A percentile compares a stretch with the other conserved stretches of the same genome.
These are phyloP conservation scores for Eucera pruinosa DNA, from an alignment of 2,888 invertebrate species.

Conservation along the genomic window DNA sequence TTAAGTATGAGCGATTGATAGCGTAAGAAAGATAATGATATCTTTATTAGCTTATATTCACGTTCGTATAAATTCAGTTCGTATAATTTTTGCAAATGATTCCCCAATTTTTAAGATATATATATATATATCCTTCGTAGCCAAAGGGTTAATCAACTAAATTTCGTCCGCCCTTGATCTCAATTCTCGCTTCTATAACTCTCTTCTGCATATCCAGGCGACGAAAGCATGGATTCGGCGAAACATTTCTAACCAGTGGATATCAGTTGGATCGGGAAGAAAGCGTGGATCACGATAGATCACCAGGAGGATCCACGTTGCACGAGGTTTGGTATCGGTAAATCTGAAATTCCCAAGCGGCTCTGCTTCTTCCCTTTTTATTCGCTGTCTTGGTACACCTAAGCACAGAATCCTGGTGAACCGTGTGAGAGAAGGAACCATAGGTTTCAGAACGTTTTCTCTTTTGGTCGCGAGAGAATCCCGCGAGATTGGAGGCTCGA, in stretches of 20 bases:
- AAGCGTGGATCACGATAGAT: constrained; percentile 47
- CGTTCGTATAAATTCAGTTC: too few species aligned
- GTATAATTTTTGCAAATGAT: too few species aligned
- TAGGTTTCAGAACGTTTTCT: constrained; percentile 21
- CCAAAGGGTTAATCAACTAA: too few species aligned
- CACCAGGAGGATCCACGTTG: constrained; percentile 31
- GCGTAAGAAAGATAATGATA: too few species aligned
- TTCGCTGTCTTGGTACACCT: constrained; percentile 11
- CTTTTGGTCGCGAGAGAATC: constrained; percentile 27
- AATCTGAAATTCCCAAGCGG: constrained; percentile 44
- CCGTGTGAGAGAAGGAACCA: constrained; percentile 43
- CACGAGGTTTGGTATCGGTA: constrained; percentile 41
- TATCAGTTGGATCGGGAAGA: constrained; percentile 27
- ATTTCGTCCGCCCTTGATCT: not conserved
- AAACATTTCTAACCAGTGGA: constrained; percentile 7
- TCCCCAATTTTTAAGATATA: too few species aligned
- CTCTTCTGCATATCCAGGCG: not conserved
- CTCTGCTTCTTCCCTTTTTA: constrained; percentile 22
- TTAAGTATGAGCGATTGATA: too few species aligned
- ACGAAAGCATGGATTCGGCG: constrained; percentile 20
- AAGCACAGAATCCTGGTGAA: constrained; percentile 36
- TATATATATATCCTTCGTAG: too few species aligned
- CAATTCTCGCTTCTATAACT: not conserved
- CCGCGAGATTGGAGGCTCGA: constrained; percentile 50
- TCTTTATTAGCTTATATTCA: too few species aligned